Conservation (phyloP, 2,797 vertebrate genomes). For the Nyctibius grandis region DNA sequence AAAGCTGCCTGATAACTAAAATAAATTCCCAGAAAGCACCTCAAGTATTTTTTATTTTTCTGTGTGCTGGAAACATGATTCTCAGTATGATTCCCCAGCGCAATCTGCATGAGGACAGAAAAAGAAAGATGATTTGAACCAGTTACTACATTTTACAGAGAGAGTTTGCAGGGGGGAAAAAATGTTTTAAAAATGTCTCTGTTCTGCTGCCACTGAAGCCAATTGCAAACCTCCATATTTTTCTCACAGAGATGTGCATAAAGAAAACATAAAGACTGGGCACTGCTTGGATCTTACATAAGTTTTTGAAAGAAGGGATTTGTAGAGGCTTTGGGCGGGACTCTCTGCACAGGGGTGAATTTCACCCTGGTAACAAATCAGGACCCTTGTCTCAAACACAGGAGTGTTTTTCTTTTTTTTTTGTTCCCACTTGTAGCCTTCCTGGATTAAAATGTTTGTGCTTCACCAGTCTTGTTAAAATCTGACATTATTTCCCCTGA, state of each 20-base stretch:
- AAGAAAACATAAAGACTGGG: not conserved
- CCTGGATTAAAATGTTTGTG: not conserved
- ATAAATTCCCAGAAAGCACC: not conserved
- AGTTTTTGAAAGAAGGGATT: not conserved
- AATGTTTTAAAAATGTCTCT: not conserved
- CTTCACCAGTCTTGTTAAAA: conserved; percentile 21
- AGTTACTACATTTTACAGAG: not conserved
- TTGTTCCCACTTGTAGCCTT: not conserved
- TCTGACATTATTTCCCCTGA: conserved; percentile 4
- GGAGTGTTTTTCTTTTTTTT: not conserved
- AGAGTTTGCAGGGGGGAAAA: not conserved
- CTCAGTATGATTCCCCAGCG: not conserved
- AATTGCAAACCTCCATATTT: not conserved
- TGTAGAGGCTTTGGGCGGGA: not conserved
- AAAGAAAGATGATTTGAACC: not conserved
- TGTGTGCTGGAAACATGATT: not conserved
- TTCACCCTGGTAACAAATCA: not conserved
- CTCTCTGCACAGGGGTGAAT: not conserved
- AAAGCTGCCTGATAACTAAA: conserved; percentile 10
- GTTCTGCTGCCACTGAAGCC: not conserved
- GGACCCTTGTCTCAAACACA: not conserved
- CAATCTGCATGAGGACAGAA: not conserved
- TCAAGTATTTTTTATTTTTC: conserved; percentile 26
- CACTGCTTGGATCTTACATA: not conserved
- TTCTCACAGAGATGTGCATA: not conserved